Conservation (phyloP, 1,140 invertebrate species). For the Diorhabda elongata region DNA sequence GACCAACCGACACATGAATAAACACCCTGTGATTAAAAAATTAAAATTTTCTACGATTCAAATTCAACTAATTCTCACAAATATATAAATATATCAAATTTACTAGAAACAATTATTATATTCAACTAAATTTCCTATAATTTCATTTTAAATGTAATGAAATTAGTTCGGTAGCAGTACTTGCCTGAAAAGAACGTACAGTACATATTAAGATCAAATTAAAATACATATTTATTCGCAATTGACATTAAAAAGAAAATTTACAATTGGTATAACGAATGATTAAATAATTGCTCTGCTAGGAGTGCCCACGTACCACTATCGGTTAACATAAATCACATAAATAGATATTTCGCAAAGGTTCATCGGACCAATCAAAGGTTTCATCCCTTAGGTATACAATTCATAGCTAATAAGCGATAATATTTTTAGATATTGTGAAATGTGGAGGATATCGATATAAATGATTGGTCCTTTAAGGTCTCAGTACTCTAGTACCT, state of each 20-base stretch:
- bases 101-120: too few relatives aligned
- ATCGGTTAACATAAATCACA: background rate
- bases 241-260: background rate
- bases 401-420: too few relatives aligned
- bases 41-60: too few relatives aligned
- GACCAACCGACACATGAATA: too few relatives aligned
- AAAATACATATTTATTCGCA: background rate
- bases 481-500: background rate
- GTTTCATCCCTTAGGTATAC: too few relatives aligned
- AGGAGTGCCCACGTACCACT: background rate
- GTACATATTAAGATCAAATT: background rate
- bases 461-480: background rate
- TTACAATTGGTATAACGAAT: background rate
- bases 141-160: too few relatives aligned
- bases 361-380: background rate
- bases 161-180: background rate
- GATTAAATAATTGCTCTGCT: background rate
- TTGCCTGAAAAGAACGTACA: constrained; percentile 2
- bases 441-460: too few relatives aligned
- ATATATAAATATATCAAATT: too few relatives aligned
- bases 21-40: too few relatives aligned
- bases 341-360: background rate
- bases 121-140: too few relatives aligned
- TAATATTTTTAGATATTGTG: too few relatives aligned
- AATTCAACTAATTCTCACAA: too few relatives aligned